These are phyloP conservation scores for Emydura subglobosa DNA, from an alignment of 2,113 vertebrate genomes.

Conservation along the genomic window DNA sequence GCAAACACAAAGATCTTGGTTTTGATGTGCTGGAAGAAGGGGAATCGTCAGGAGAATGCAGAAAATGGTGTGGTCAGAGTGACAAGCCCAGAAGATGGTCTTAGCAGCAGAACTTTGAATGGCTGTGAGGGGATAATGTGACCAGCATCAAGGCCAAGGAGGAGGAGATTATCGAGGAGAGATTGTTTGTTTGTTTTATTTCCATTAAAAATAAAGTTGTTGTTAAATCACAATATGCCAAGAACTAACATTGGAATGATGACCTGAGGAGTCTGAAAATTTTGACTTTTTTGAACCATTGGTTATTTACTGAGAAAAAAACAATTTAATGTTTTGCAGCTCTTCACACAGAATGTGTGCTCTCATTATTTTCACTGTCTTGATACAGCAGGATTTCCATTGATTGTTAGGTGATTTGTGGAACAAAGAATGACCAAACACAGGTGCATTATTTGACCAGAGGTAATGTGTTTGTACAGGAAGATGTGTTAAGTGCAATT, in stretches of 20 bases:
- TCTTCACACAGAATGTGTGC: not conserved
- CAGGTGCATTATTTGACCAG: not conserved
- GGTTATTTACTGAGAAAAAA: conserved; percentile 26
- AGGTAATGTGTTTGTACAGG: not conserved
- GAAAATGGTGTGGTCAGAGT: not conserved
- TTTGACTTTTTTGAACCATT: not conserved
- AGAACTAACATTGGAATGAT: conserved; percentile 30
- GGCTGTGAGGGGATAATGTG: not conserved
- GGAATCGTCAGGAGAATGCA: not conserved
- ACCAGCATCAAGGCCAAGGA: not conserved
- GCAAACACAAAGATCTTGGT: not conserved
- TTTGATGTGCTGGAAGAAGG: not conserved
- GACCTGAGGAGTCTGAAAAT: conserved; percentile 40
- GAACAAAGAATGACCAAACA: not conserved
- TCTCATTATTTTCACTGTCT: not conserved
- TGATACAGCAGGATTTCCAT: not conserved
- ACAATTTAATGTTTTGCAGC: not conserved
- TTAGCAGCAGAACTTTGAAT: not conserved
- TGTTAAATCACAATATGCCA: conserved; percentile 9
- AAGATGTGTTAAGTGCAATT: not conserved
- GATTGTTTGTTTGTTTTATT: conserved; percentile 25
- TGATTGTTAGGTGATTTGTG: not conserved
- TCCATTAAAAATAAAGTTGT: not conserved
- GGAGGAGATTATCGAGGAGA: not conserved
- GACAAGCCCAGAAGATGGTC: not conserved